Percentiles rank a stretch among this genome's conserved stretches.
These are phyloP conservation scores for Bujurquina vittata DNA, from an alignment of 2,113 vertebrate genomes.

Conservation along the genomic window DNA sequence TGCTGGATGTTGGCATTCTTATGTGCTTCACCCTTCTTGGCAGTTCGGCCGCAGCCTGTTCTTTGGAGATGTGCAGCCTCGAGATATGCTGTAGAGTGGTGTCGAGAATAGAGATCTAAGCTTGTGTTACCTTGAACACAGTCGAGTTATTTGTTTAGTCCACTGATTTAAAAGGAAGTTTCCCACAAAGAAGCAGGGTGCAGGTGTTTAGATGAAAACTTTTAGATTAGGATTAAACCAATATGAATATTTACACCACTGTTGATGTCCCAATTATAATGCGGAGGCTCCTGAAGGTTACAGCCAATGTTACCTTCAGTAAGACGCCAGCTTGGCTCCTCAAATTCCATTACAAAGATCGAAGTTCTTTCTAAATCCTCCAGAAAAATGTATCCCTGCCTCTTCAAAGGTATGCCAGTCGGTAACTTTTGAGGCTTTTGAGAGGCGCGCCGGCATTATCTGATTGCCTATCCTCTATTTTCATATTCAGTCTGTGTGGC, in stretches of 20 bases:
- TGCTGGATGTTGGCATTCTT: slow-evolving; percentile 28
- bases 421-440: slow-evolving; percentile 7
- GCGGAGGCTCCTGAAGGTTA: neutral
- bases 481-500: slow-evolving; percentile 2
- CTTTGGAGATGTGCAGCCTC: slow-evolving; percentile 48
- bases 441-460: slow-evolving; percentile 50
- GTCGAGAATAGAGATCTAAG: slow-evolving; percentile 23
- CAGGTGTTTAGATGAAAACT: neutral
- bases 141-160: slow-evolving; percentile 23
- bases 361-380: neutral
- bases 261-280: neutral
- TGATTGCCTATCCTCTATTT: neutral
- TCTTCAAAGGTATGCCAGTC: slow-evolving; percentile 23
- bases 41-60: slow-evolving; percentile 27
- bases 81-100: slow-evolving; percentile 7
- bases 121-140: slow-evolving; percentile 6
- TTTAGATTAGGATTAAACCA: slow-evolving; percentile 21
- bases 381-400: neutral
- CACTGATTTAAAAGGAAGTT: slow-evolving; percentile 2
- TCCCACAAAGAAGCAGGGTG: neutral
- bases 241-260: slow-evolving; percentile 17
- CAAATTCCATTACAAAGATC: neutral
- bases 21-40: slow-evolving; percentile 17
- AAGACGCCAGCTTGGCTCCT: slow-evolving; percentile 26
- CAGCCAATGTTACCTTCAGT: slow-evolving; percentile 13